These are phyloP conservation scores for Glaucopsyche alexis DNA, from an alignment of 2,888 invertebrate genomes.

Conservation along the genomic window DNA sequence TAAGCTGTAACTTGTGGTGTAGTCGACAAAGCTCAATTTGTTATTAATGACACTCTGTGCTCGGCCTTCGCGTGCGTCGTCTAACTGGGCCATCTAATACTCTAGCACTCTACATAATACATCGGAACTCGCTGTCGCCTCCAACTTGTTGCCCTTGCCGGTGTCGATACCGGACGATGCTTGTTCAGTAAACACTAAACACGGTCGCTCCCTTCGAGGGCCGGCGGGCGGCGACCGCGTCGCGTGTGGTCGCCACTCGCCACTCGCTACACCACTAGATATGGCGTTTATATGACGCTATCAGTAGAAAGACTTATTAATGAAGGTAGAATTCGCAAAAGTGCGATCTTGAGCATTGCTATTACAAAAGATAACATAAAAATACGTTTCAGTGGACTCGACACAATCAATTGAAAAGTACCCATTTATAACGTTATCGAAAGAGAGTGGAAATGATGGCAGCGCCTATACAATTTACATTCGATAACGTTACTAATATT, in stretches of 20 bases:
- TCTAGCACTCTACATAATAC: background rate
- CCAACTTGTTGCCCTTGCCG: background rate
- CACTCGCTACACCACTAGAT: slow-evolving; percentile 1
- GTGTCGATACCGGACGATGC: slow-evolving; percentile 37
- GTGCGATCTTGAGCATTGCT: background rate
- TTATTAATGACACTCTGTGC: too few relatives aligned
- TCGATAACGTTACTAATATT: too few relatives aligned
- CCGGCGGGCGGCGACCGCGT: slow-evolving; percentile 39
- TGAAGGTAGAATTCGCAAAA: background rate
- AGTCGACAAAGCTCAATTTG: too few relatives aligned
- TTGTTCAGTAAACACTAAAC: slow-evolving; percentile 45
- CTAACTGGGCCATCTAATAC: too few relatives aligned
- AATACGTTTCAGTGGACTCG: background rate
- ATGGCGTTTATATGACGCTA: slow-evolving; percentile 19
- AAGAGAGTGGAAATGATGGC: too few relatives aligned
- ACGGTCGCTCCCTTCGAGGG: slow-evolving; percentile 42
- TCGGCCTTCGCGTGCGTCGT: too few relatives aligned
- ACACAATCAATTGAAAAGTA: too few relatives aligned
- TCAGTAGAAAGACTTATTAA: background rate
- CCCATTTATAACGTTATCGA: too few relatives aligned
- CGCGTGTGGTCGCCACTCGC: slow-evolving; percentile 44
- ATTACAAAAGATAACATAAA: background rate
- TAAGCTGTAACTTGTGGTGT: too few relatives aligned
- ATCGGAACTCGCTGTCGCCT: slow-evolving; percentile 28
- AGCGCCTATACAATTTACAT: too few relatives aligned